Conservation (phyloP, 2,113 vertebrate genomes). For the Salvelinus namaycush region DNA sequence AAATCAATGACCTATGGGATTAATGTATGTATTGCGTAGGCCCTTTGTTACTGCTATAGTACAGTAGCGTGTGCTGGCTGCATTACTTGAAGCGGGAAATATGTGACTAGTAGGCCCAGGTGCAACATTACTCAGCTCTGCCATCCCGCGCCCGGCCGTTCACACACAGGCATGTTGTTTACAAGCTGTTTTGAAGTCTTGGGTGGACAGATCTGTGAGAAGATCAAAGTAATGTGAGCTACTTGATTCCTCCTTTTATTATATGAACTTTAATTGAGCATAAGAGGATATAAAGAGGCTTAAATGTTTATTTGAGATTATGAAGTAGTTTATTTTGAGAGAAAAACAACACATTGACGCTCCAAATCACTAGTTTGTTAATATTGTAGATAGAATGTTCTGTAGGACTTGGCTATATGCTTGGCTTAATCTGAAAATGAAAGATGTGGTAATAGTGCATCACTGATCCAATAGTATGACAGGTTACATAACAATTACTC, state of each 20-base stretch:
- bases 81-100: neutral
- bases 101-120: neutral
- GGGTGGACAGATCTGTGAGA: neutral
- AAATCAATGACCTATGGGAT: neutral
- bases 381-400: neutral
- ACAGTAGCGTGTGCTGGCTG: neutral
- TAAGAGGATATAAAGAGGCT: too few species aligned
- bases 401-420: neutral
- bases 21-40: neutral
- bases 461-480: neutral
- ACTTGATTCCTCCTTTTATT: neutral
- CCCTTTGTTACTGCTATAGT: neutral
- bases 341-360: too few species aligned
- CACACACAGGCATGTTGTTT: neutral
- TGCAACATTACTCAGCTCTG: neutral
- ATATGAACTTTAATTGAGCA: too few species aligned
- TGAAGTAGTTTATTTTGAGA: neutral
- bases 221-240: neutral
- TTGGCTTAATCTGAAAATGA: neutral
- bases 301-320: neutral
- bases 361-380: too few species aligned
- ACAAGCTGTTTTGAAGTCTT: neutral
- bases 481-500: neutral
- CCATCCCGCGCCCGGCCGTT: neutral
- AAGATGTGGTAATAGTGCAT: neutral